Conservation (phyloP, 2,888 invertebrate genomes). For the Ischnus inquisitorius region DNA sequence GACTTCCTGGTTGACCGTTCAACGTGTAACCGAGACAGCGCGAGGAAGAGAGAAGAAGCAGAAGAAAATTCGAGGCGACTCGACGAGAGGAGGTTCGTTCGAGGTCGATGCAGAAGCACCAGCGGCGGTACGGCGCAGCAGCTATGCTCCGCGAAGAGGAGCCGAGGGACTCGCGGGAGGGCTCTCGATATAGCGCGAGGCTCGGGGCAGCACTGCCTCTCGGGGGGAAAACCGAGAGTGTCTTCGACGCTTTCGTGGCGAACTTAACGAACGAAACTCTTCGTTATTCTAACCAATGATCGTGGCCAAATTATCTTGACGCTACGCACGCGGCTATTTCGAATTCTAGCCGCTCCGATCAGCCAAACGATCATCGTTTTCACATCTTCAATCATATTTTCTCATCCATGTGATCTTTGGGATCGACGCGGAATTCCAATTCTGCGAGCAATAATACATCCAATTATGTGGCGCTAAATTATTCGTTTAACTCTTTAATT, state of each 20-base stretch:
- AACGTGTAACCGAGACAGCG: background rate
- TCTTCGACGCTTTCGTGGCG: slow-evolving; percentile 53
- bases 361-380: background rate
- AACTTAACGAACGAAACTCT: slow-evolving; percentile 38
- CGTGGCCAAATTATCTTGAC: slow-evolving; percentile 60
- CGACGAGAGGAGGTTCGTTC: slow-evolving; percentile 24
- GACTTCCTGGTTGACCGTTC: slow-evolving; percentile 55
- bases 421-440: too few species aligned
- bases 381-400: background rate
- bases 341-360: slow-evolving; percentile 62
- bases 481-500: too few species aligned
- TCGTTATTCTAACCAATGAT: slow-evolving; percentile 55
- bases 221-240: slow-evolving; percentile 63
- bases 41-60: slow-evolving; percentile 3
- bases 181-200: slow-evolving; percentile 72
- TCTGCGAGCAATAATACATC: too few species aligned
- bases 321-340: slow-evolving; percentile 68
- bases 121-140: slow-evolving; percentile 53
- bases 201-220: slow-evolving; percentile 72
- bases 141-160: slow-evolving; percentile 63
- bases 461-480: too few species aligned
- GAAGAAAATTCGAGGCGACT: slow-evolving; percentile 23
- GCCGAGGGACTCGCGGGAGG: slow-evolving; percentile 69
- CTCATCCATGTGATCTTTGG: too few species aligned
- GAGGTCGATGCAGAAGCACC: slow-evolving; percentile 59